These are phyloP conservation scores for Phortica magna DNA, from an alignment of 2,888 invertebrate species.

Conservation along the genomic window DNA sequence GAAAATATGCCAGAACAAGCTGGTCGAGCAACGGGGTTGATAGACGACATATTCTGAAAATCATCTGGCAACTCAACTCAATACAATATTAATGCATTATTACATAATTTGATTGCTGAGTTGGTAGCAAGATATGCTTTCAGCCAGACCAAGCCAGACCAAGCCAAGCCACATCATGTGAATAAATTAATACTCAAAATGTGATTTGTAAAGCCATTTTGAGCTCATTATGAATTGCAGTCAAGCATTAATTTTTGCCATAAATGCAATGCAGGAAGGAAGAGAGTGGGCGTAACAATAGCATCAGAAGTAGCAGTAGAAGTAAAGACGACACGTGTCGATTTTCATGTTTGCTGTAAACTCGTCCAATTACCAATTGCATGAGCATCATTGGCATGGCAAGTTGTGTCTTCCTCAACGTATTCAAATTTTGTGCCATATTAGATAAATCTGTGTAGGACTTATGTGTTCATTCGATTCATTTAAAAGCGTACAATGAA, in stretches of 20 bases:
- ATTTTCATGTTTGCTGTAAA: constrained; percentile 19
- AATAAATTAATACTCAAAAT: constrained; percentile 27
- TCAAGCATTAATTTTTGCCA: constrained; percentile 3
- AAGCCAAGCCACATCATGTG: constrained; percentile 5
- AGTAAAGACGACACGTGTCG: constrained; percentile 16
- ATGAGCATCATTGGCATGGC: background rate
- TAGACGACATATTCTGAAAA: background rate
- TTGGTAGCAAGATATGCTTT: background rate
- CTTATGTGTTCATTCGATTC: background rate
- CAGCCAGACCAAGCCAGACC: background rate
- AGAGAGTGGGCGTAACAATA: background rate
- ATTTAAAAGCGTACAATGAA: background rate
- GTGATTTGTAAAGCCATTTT: background rate
- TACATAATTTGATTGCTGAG: constrained; percentile 21
- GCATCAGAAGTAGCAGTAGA: background rate
- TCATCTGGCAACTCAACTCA: background rate
- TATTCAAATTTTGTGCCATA: background rate
- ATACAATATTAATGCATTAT: constrained; percentile 27
- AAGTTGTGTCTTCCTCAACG: background rate
- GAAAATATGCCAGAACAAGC: background rate
- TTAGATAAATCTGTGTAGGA: background rate
- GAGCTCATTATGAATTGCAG: background rate
- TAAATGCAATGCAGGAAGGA: background rate
- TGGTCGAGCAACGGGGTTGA: background rate
- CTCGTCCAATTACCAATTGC: constrained; percentile 17